These are phyloP conservation scores for Caradrina clavipalpis DNA, from an alignment of 2,888 invertebrate species.

Conservation along the genomic window DNA sequence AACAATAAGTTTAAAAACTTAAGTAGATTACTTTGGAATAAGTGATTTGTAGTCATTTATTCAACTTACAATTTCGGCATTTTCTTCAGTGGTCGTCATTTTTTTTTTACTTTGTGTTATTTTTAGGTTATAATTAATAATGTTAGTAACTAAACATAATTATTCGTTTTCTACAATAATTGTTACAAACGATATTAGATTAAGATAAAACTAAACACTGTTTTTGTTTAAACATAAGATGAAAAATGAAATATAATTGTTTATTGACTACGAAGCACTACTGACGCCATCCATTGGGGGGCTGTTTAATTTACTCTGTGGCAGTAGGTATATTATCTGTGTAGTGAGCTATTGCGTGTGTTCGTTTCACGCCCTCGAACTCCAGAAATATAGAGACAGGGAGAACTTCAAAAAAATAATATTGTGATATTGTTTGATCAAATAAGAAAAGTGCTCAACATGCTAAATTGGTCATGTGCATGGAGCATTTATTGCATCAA, in stretches of 20 bases:
- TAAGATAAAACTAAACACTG: not conserved
- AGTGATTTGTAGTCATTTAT: not conserved
- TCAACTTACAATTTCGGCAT: constrained; percentile 79
- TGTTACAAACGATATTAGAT: not conserved
- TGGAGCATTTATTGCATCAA: no score
- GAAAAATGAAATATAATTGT: not conserved
- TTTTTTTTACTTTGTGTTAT: constrained; percentile 16
- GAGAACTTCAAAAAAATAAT: no score
- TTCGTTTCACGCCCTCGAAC: no score
- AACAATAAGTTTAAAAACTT: not conserved
- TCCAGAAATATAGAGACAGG: no score
- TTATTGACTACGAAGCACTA: constrained; percentile 11
- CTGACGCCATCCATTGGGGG: constrained; percentile 2
- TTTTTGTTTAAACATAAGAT: not conserved
- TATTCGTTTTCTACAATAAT: not conserved
- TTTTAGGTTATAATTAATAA: constrained; percentile 47
- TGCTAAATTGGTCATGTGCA: no score
- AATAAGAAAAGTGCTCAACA: no score
- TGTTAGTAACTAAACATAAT: not conserved
- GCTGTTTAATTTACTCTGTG: no score
- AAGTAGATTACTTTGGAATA: not conserved
- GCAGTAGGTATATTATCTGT: no score
- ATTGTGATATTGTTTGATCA: no score
- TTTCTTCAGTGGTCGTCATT: constrained; percentile 74
- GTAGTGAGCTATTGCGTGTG: no score